phyloP scores from a whole-genome alignment of 2,113 vertebrate species.

The Tachuris rubrigastra region DNA sequence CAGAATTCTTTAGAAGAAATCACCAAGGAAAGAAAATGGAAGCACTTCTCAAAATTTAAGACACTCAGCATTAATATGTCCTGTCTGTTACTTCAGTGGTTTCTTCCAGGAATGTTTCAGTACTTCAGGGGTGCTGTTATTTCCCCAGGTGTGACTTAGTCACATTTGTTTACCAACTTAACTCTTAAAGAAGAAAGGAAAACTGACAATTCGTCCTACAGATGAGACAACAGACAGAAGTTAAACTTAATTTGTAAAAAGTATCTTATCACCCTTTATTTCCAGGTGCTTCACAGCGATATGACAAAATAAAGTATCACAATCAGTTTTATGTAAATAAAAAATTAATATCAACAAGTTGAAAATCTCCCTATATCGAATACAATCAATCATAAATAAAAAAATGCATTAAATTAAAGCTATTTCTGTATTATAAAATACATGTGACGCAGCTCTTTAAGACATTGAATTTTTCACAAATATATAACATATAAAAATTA shows the following conservation, averaged over 20 bases:
- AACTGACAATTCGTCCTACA: neutral
- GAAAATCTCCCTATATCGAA: neutral
- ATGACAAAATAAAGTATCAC: slow-evolving; percentile 42
- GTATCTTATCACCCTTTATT: slow-evolving; percentile 32
- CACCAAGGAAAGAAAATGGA: neutral
- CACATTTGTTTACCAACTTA: neutral
- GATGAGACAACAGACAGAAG: neutral
- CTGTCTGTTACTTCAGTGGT: neutral
- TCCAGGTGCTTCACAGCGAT: neutral
- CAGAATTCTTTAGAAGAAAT: neutral
- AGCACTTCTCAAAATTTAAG: neutral
- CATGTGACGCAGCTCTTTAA: neutral
- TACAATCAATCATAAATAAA: neutral
- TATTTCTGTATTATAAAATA: slow-evolving; percentile 4
- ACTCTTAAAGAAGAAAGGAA: neutral
- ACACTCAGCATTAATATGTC: neutral
- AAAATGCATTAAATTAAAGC: neutral
- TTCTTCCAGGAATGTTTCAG: neutral
- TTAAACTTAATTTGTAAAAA: neutral
- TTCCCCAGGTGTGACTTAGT: neutral
- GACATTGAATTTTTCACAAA: neutral
- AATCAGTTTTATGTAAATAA: neutral
- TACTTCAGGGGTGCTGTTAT: neutral
- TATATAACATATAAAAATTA: neutral
- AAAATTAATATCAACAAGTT: neutral